phyloP scores from a whole-genome alignment of 2,113 vertebrate species.

The Turdus rufiventris region DNA sequence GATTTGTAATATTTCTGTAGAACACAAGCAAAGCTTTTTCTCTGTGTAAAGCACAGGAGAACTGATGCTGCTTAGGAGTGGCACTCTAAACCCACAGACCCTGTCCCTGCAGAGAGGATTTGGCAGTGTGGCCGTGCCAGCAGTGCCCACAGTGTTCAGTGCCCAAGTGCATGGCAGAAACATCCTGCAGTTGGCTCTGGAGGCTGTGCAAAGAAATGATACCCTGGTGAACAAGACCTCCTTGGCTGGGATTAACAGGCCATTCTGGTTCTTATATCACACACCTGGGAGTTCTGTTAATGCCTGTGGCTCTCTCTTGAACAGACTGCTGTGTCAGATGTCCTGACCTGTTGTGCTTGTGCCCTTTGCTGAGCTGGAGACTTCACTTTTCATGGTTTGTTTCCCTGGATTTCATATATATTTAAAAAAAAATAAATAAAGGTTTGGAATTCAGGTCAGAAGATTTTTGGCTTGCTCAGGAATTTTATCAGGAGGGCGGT shows the following conservation, averaged over 20 bases:
- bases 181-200: neutral
- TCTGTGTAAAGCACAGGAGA: neutral
- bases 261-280: neutral
- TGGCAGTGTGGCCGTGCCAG: neutral
- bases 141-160: accelerated
- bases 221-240: neutral
- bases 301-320: neutral
- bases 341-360: neutral
- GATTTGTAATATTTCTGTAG: neutral
- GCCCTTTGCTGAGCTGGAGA: neutral
- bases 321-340: neutral
- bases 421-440: neutral
- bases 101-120: neutral
- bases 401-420: neutral
- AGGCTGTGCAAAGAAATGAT: neutral
- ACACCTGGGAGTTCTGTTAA: neutral
- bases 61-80: neutral
- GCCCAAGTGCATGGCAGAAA: neutral
- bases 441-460: neutral
- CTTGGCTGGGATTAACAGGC: neutral
- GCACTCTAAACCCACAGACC: neutral
- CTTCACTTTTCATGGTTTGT: neutral
- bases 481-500: neutral
- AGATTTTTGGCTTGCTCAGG: neutral
- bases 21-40: neutral